These are phyloP conservation scores for Drosophila miranda DNA, from an alignment of 1,140 invertebrate species.

Conservation along the genomic window DNA sequence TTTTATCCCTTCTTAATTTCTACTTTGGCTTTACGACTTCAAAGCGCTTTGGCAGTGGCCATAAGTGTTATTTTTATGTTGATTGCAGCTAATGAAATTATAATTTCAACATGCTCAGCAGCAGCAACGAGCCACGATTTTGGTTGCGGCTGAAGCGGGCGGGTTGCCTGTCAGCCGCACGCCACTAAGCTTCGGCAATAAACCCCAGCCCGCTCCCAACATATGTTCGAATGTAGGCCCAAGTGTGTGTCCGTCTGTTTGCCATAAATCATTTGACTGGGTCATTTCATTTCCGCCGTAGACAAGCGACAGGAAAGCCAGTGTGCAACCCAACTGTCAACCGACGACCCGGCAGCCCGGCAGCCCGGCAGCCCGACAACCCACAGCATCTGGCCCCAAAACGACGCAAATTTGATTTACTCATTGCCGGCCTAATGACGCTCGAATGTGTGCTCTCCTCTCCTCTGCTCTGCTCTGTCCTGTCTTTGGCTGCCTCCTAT, in stretches of 20 bases:
- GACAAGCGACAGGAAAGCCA: slow-evolving; percentile 70
- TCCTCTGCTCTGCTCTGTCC: neutral
- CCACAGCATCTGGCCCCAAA: slow-evolving; percentile 51
- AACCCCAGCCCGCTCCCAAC: slow-evolving; percentile 12
- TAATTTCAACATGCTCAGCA: slow-evolving; percentile 68
- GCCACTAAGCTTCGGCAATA: slow-evolving; percentile 53
- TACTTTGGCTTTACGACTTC: slow-evolving; percentile 73
- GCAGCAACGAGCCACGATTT: slow-evolving; percentile 37
- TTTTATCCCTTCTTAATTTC: slow-evolving; percentile 62
- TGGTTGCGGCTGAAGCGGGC: neutral
- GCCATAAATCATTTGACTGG: slow-evolving; percentile 78
- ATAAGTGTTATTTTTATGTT: slow-evolving; percentile 79
- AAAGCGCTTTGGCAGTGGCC: slow-evolving; percentile 67
- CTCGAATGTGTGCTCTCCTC: slow-evolving; percentile 47
- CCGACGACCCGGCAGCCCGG: slow-evolving; percentile 25
- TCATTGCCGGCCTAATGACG: slow-evolving; percentile 64
- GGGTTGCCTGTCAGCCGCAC: slow-evolving; percentile 32
- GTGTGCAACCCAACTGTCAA: slow-evolving; percentile 59
- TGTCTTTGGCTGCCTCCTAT: neutral
- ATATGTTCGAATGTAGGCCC: slow-evolving; percentile 11
- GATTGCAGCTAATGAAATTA: slow-evolving; percentile 80
- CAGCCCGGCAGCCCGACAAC: slow-evolving; percentile 19
- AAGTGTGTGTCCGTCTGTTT: slow-evolving; percentile 15
- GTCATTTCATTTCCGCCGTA: slow-evolving; percentile 77
- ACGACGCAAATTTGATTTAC: slow-evolving; percentile 76